Evolutionary conservation across 2,797 vertebrate species (phyloP).

Genomic region (Acanthurus lineatus): DNA sequence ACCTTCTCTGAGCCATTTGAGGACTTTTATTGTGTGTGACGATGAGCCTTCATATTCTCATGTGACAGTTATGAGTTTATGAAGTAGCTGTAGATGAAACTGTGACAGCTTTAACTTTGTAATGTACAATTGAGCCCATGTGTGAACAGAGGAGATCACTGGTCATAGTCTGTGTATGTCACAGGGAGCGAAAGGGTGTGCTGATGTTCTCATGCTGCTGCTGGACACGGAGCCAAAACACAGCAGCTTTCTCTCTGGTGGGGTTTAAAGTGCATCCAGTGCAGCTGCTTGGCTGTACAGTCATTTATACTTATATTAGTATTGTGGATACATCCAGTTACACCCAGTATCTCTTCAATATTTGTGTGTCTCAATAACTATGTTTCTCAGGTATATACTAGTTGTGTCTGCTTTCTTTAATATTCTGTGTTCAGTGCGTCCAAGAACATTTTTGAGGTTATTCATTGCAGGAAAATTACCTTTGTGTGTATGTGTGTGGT

Average conservation of each 20-base stretch:
- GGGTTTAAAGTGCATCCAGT: no score
- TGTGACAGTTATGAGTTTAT: constrained; percentile 16
- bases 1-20: constrained; percentile 20
- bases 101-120: neutral
- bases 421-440: neutral
- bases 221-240: no score
- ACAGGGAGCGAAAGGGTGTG: no score
- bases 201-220: no score
- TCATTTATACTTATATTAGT: no score
- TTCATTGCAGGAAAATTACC: constrained; percentile 9
- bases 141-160: no score
- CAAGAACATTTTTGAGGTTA: constrained; percentile 4
- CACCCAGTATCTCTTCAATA: no score
- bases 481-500: constrained; percentile 5
- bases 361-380: neutral
- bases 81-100: constrained; percentile 12
- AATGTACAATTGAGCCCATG: no score
- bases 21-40: constrained; percentile 19
- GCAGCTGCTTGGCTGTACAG: no score
- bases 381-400: neutral
- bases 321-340: no score
- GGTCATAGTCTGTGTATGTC: no score
- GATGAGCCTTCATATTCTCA: constrained; percentile 20
- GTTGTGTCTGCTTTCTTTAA: neutral
- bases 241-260: no score